A percentile compares a stretch with the other conserved stretches of the same genome.
Evolutionary conservation across 2,113 vertebrate genomes (phyloP).

Genomic region (Pedetes capensis): DNA sequence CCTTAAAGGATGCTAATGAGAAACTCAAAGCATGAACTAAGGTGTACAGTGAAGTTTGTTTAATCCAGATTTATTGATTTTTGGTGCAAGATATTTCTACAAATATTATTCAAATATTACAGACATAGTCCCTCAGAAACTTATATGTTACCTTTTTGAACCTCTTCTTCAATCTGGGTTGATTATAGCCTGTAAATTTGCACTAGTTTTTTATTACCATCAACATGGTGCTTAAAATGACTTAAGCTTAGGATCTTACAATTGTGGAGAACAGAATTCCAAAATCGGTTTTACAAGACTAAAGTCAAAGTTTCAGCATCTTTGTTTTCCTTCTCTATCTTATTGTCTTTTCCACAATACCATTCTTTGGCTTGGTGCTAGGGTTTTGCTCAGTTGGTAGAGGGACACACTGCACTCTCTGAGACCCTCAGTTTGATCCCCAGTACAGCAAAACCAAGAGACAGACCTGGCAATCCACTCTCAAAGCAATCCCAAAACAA

Average conservation of each 20-base stretch:
- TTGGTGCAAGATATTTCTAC: not conserved
- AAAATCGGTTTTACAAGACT: not conserved
- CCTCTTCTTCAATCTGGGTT: not conserved
- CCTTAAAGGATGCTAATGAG: not conserved
- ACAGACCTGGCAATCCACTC: too few species aligned
- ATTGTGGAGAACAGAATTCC: not conserved
- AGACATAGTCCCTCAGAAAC: not conserved
- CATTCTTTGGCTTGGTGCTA: too few species aligned
- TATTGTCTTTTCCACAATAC: not conserved
- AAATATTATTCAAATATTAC: not conserved
- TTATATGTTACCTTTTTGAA: not conserved
- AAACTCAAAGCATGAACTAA: not conserved
- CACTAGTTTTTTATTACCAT: not conserved
- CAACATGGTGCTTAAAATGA: not conserved
- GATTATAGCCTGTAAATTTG: not conserved
- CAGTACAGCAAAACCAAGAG: too few species aligned
- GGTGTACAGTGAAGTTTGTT: not conserved
- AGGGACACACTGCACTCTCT: too few species aligned
- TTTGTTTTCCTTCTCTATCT: not conserved
- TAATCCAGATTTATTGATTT: not conserved
- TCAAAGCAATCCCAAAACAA: too few species aligned
- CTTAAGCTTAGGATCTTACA: not conserved
- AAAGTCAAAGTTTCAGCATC: not conserved
- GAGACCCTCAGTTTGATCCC: too few species aligned
- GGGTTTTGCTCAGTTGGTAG: too few species aligned